Evolutionary conservation across 2,888 invertebrate genomes (phyloP), one percentile per base, ranked within the genome.

Genomic region (Ptychoptera albimana): DNA sequence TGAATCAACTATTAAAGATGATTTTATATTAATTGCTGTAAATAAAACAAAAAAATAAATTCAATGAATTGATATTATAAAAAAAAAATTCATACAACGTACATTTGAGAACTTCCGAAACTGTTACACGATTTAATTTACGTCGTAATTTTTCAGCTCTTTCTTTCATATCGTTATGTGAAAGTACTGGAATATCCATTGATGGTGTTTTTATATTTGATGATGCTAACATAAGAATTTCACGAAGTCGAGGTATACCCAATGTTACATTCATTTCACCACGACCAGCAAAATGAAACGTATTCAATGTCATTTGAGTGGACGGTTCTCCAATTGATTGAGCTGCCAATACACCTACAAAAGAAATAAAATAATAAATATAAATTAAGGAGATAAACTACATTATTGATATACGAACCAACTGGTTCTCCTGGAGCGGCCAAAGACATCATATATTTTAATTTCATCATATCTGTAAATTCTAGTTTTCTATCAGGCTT

Each of bases 201-300:
- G 83, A 85, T 0, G 98, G 98, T 0, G 98, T 98, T 64, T 91
- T 89, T 10, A 96, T 85, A 48, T 81, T 83, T n/a, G 77, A 78
- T 1, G 91, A 85, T 0, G 94, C 96, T 56, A 83, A 81, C 96
- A 98, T 97, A 1, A 98, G 70, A 53, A 98, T 93, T 74, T 98
- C 98, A 53, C 94, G 70, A 6, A 98, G 72, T 53, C 98, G 79
- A 0, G 98, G 98, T 55, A 98, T 97, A 72, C 98, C 98, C n/a
- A 99, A 73, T 0, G 98, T 98, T 0, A 99, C 97, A 71, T 99
- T 99, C 96, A 98, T 98, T 68, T 98, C 98, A 71, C 97, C 96
- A 67, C 96, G 81, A 59, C 98, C 98, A 55, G 98, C 98, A 64
- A 98, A 98, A 61, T 99, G 98, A 67, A 99, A 99, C 36, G 98